Percentiles rank a stretch among this genome's conserved stretches.
Conservation (phyloP, 2,113 vertebrate genomes). For the Phainopepla nitens region DNA sequence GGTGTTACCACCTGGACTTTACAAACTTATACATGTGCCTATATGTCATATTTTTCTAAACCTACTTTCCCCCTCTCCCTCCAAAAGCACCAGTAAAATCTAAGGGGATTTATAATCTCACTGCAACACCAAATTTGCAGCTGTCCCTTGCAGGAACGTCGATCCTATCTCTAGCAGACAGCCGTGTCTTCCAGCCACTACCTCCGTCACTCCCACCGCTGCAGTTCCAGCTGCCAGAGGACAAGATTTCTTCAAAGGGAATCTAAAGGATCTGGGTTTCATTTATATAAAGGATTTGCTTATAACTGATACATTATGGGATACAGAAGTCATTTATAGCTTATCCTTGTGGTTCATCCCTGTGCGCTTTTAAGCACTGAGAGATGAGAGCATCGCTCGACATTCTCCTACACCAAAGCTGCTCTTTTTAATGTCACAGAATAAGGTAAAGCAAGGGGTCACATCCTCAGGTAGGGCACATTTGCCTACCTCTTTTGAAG, state of each 20-base stretch:
- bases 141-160: constrained; percentile 29
- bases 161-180: constrained; percentile 58
- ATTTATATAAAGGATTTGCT: constrained; percentile 46
- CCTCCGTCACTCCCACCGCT: constrained; percentile 23
- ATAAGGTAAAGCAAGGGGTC: not conserved
- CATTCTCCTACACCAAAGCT: constrained; percentile 23
- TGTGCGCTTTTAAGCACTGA: not conserved
- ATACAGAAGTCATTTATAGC: constrained; percentile 8
- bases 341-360: constrained; percentile 11
- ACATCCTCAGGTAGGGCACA: constrained; percentile 1
- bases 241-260: constrained; percentile 58
- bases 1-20: not conserved
- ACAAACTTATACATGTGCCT: not conserved
- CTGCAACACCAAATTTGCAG: not conserved
- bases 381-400: not conserved
- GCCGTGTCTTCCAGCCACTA: constrained; percentile 44
- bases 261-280: constrained; percentile 46
- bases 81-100: not conserved
- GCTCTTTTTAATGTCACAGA: constrained; percentile 3
- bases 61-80: not conserved
- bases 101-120: not conserved
- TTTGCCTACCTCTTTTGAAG: constrained; percentile 43
- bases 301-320: constrained; percentile 39
- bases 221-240: constrained; percentile 42
- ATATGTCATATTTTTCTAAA: not conserved